These are phyloP conservation scores for Galeopterus variegatus DNA, from an alignment of 2,113 vertebrate species.

Conservation along the genomic window DNA sequence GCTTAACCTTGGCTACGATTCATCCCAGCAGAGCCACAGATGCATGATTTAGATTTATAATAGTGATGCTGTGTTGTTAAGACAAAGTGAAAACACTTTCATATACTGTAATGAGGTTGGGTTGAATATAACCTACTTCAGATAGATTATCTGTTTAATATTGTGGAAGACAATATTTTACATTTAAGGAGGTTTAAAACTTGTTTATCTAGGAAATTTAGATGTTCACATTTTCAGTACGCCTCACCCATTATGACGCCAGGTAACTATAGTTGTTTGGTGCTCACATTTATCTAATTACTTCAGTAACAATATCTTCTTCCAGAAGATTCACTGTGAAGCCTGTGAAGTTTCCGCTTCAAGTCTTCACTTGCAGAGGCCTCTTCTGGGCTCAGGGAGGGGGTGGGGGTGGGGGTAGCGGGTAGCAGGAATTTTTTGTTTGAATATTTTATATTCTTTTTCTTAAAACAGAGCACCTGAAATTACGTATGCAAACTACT, in stretches of 20 bases:
- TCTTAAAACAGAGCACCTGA: not conserved
- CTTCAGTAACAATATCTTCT: not conserved
- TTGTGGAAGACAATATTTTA: not conserved
- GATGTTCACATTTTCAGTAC: not conserved
- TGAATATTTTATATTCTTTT: slow-evolving; percentile 3
- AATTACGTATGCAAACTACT: not conserved
- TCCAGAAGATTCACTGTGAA: not conserved
- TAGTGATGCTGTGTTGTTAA: not conserved
- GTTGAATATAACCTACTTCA: not conserved
- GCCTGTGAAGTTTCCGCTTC: not conserved
- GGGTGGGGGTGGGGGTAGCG: no score
- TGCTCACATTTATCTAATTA: not conserved
- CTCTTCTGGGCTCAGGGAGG: not conserved
- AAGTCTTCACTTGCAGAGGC: not conserved
- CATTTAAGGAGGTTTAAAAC: not conserved
- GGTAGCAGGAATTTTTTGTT: not conserved
- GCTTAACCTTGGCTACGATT: not conserved
- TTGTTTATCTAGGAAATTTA: not conserved
- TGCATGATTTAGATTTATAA: not conserved
- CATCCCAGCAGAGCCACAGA: not conserved
- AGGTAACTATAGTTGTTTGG: not conserved
- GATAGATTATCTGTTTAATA: not conserved
- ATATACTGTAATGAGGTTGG: not conserved
- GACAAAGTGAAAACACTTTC: not conserved
- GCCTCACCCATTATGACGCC: not conserved